Base-by-base conservation (phyloP, 2,113 vertebrate genomes). In the Muntiacus reevesi region DNA sequence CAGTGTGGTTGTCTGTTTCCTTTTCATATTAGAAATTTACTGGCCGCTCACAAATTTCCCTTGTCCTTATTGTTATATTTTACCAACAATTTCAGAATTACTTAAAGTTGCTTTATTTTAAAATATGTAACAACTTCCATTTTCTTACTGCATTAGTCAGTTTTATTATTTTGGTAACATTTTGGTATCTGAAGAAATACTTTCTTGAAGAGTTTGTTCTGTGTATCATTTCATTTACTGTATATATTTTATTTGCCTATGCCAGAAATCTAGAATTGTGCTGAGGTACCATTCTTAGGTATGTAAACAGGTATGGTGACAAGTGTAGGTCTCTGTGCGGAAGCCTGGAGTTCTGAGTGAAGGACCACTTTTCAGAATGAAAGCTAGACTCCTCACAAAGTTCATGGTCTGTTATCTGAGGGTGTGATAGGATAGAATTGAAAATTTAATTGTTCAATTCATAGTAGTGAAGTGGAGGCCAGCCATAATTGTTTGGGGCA, bases 131-230 rank as follows among this genome's bases (percentile, higher is more conserved):
- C 30, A 87, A 36, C n/a, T 78, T 97, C 40, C 84, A 95, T 97
- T 97, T 98, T 93, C 87, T 93, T 97, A 89, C 92, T 98, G 78
- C 64, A 84, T 86, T 97, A 47, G 40, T 87, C 89, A 92, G 21
- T 54, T 78, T 97, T 47, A 30, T 96, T 94, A 19, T 10, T 78
- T 62, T 43, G 36, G 33, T 62, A 78, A 94, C 78, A 89, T 97
- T 45, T 96, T 60, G 3, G 82, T 71, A 71, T 97, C 97, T 91
- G 60, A 81, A 97, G 87, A 92, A 64, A 76, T 40, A 40, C 3
- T 95, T 89, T 67, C 83, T 14, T 76, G n/a, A 36, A 45, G 62
- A 52, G 23, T 36, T 86, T 95, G 60, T 78, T 67, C 64, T 17
- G n/a, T 93, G 89, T 25, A 19, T 93, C 91, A 84, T 64, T 89